Base-by-base conservation (phyloP, 1,140 invertebrate species). In the Microplitis demolitor region DNA sequence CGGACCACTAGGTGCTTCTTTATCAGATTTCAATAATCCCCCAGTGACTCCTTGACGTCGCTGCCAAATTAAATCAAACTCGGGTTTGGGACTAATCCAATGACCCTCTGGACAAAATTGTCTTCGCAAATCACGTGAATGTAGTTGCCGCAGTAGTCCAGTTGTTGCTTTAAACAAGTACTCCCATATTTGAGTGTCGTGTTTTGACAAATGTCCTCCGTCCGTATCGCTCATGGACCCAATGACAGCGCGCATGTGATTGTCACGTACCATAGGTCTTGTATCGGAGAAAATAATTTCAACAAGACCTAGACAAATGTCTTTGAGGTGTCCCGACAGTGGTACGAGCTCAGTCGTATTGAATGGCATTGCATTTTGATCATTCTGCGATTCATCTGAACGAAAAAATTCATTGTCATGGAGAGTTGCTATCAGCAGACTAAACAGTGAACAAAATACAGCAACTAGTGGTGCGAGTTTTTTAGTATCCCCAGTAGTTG, bases 211-310 rank as follows among this genome's bases (percentile, higher is more conserved):
- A 61, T 83, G 82, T 13, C 80, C 78, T 6, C 79, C 82, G 69
- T 72, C 13, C n/a, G 13, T 50, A 9, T 34, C 24, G 31, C 82
- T 69, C 0, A 78, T 76, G 0, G 82, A 80, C 0, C 87, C 85
- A 0, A 87, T 67, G 0, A 87, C 82, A 0, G 88, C 87, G 39
- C 77, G 88, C 56, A 83, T 85, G 66, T 88, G 86, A 74, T 84
- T 83, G n/a, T 88, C 85, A 35, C 83, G 81, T 6, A 91, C 80
- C 8, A 85, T 88, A 0, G 91, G 90, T 75, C 92, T 87, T 0
- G 91, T 91, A 80, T 97, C 95, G 0, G 96, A 96, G 85, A 95
- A 97, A 0, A 96, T 96, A 31, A 97, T 86, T 79, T 98, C 95
- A 2, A 98, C 94, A 1, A 98, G 88, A 9, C 95, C 96, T 11